Conservation (phyloP, 2,888 invertebrate genomes). For the Labia minor region DNA sequence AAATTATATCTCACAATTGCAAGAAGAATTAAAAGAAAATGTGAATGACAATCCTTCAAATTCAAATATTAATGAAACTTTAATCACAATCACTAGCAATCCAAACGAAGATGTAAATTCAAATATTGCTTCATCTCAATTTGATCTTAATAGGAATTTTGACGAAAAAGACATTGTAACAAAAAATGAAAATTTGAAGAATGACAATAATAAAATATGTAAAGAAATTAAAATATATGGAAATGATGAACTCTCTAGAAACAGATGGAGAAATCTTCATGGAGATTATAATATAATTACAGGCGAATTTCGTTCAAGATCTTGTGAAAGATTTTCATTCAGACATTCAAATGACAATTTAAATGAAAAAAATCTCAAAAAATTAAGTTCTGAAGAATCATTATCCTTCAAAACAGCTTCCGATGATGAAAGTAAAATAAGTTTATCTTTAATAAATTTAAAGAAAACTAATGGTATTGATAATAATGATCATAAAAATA, state of each 20-base stretch:
- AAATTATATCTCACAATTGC: not conserved
- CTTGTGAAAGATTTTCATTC: not conserved
- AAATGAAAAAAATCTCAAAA: not conserved
- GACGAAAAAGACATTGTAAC: not conserved
- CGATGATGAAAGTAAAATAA: not conserved
- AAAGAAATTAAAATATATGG: too few relatives aligned
- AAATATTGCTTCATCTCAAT: not conserved
- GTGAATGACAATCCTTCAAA: not conserved
- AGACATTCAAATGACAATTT: not conserved
- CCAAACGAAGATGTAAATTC: not conserved
- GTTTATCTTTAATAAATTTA: not conserved
- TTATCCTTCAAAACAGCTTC: not conserved
- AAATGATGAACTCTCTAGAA: not conserved
- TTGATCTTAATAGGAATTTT: not conserved
- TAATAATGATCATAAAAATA: not conserved
- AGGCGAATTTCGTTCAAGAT: not conserved
- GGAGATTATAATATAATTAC: not conserved
- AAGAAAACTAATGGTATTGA: too few relatives aligned
- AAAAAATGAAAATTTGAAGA: not conserved
- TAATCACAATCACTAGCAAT: too few relatives aligned
- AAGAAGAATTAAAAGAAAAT: not conserved
- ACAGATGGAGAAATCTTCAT: not conserved
- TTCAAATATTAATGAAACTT: not conserved
- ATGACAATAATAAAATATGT: not conserved
- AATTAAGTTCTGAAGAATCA: not conserved